phyloP scores from a whole-genome alignment of 2,888 invertebrate genomes.

The Masnerella sp. region DNA sequence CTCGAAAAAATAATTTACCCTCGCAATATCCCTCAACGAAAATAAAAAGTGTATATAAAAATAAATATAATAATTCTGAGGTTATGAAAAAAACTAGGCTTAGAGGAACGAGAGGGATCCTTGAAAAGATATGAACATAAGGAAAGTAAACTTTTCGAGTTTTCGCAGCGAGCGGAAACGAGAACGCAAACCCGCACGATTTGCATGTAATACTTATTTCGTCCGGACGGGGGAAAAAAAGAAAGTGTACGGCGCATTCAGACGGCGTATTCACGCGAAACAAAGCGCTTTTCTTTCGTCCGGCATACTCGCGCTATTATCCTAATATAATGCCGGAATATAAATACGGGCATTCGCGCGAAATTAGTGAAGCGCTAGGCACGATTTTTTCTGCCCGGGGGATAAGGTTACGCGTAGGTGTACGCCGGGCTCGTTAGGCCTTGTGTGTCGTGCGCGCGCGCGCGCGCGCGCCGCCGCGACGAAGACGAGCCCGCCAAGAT shows the following conservation, averaged over 20 bases:
- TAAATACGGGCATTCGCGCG: conserved; percentile 49
- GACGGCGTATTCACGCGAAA: conserved; percentile 45
- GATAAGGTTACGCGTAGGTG: conserved; percentile 44
- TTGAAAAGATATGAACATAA: no score
- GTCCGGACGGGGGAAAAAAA: conserved; percentile 39
- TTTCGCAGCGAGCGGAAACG: no score
- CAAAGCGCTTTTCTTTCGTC: conserved; percentile 55
- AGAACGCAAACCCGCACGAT: conserved; percentile 29
- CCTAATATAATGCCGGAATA: conserved; percentile 46
- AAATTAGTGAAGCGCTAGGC: conserved; percentile 51
- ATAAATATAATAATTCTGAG: no score
- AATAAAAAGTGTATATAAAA: no score
- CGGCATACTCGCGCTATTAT: conserved; percentile 49
- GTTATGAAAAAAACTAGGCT: no score
- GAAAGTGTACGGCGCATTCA: conserved; percentile 49
- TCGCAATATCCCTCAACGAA: no score
- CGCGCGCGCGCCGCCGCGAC: no score
- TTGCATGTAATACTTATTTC: conserved; percentile 31
- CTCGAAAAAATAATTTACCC: no score
- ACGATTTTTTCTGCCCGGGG: conserved; percentile 29
- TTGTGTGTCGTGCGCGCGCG: conserved; percentile 24
- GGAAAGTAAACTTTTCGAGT: no score
- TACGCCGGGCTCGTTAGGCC: conserved; percentile 32
- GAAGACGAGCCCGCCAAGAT: no score
- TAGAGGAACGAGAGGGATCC: no score